Evolutionary conservation across 1,140 invertebrate species (phyloP).

Genomic region (Maniola jurtina): DNA sequence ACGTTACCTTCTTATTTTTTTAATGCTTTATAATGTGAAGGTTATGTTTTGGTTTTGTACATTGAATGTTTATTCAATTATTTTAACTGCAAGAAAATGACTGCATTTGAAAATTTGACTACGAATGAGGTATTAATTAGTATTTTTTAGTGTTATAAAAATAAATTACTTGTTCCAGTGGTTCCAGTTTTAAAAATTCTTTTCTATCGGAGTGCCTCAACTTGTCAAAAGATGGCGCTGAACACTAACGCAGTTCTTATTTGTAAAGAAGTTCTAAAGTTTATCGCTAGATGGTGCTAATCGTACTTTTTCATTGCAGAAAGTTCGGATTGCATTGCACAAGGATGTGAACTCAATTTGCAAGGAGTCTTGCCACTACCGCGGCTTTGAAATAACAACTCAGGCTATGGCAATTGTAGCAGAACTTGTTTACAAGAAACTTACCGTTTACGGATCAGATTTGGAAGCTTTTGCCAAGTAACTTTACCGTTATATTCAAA

Average conservation of each 20-base stretch:
- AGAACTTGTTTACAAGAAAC: conserved; percentile 76
- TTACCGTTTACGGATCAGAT: conserved; percentile 72
- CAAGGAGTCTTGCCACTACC: conserved; percentile 67
- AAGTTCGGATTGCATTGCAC: conserved; percentile 68
- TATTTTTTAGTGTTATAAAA: background rate
- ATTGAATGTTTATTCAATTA: background rate
- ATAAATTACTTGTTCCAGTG: background rate
- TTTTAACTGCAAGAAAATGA: conserved; percentile 34
- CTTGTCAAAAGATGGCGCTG: too few species aligned
- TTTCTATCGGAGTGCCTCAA: background rate
- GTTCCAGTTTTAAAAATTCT: background rate
- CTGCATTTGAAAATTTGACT: conserved; percentile 46
- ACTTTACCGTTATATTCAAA: background rate
- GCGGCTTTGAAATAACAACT: conserved; percentile 70
- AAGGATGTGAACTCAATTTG: conserved; percentile 69
- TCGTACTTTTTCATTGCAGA: conserved; percentile 56
- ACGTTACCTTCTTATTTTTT: too few species aligned
- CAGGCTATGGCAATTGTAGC: conserved; percentile 74
- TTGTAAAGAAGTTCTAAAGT: background rate
- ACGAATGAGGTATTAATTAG: conserved; percentile 37
- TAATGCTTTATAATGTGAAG: too few species aligned
- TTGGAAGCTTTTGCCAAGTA: conserved; percentile 81
- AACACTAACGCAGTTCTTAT: too few species aligned
- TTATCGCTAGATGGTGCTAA: conserved; percentile 35
- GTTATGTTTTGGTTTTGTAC: background rate